Evolutionary conservation across 2,113 vertebrate species (phyloP), one percentile per base, ranked within the genome.

Genomic region (Daubentonia madagascariensis): DNA sequence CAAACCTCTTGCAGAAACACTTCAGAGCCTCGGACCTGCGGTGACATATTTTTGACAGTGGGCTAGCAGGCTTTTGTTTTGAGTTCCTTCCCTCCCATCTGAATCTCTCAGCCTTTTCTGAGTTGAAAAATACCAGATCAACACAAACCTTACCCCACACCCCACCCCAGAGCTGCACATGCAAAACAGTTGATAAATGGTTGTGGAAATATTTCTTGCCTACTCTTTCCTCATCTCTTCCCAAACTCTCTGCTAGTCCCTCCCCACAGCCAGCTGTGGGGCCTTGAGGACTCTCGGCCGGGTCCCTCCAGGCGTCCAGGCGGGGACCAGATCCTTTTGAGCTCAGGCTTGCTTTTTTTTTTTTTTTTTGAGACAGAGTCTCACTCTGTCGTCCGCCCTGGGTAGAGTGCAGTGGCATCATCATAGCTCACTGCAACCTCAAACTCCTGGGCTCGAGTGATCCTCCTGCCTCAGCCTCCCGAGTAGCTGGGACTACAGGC

Each of bases 141-240:
- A 72, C 48, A 35, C 54, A 68, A 28, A 43, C 65, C 68, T 65
- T 7, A 43, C 16, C 84, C 30, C 68, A 16, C 8, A 2, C 12
- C 43, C 67, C 40, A 14, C 67, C 40, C 20, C 32, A 73, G 80
- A 87, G 70, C 5, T 68, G 23, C n/a, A n/a, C 2, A 3, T 20
- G 16, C 5, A 75, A 43, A 43, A 45, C 37, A 16, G 48, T 12
- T 11, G 14, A 13, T n/a, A 11, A 11, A 5, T 1, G 0, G 18
- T 75, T 89, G 8, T 59, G n/a, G 97, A 45, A 93, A 40, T 72
- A 32, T 35, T 25, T 94, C 23, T 85, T 81, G 45, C 76, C 73
- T 45, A 3, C 10, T 37, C 80, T 50, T 48, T 37, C 52, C 7
- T 65, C 30, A 54, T 91, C 52, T 90, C 89, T 70, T 87, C 63